Evolutionary conservation across 1,140 invertebrate genomes (phyloP).

Genomic region (Zaprionus taronus): DNA sequence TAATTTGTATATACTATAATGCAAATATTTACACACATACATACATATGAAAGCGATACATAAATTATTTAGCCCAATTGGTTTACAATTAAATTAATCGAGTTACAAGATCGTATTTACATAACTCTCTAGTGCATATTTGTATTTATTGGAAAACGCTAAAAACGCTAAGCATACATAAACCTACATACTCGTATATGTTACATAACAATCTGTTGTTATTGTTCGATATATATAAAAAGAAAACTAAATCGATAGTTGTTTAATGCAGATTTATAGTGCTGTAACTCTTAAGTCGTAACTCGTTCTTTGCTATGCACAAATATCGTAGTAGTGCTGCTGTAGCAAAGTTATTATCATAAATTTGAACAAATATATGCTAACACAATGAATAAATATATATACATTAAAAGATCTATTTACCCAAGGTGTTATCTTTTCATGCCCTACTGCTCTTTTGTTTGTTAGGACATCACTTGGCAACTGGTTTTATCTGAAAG

Average conservation of each 20-base stretch:
- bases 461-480: too few relatives aligned
- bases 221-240: neutral
- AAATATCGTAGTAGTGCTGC: constrained; percentile 57
- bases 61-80: constrained; percentile 79
- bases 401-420: constrained; percentile 7
- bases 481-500: too few relatives aligned
- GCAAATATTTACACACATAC: constrained; percentile 33
- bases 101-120: neutral
- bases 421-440: neutral
- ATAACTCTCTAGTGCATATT: constrained; percentile 3
- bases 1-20: constrained; percentile 70
- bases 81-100: constrained; percentile 62
- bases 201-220: neutral
- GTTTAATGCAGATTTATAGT: constrained; percentile 39
- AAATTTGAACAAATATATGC: constrained; percentile 42
- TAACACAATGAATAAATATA: constrained; percentile 42
- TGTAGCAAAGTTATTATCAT: constrained; percentile 52
- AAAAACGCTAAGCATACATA: neutral
- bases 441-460: neutral
- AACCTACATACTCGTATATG: neutral
- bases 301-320: constrained; percentile 38
- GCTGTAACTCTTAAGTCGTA: constrained; percentile 50
- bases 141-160: constrained; percentile 8
- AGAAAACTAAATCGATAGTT: constrained; percentile 15
- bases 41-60: constrained; percentile 34